A percentile compares a stretch with the other conserved stretches of the same genome.
Conservation (phyloP, 2,888 invertebrate species). For the Leucozona laternaria region DNA sequence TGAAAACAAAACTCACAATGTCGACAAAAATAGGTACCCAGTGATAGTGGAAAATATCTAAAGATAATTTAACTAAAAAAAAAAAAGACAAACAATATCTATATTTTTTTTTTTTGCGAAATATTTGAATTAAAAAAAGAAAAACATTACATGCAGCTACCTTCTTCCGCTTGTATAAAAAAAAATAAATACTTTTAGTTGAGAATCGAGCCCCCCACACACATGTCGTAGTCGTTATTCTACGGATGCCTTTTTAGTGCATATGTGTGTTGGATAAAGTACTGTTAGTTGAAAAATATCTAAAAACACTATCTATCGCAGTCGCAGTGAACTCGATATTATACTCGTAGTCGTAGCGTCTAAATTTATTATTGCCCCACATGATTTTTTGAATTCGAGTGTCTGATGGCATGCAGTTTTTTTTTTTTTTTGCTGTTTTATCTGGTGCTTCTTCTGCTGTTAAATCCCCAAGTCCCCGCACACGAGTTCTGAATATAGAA, state of each 20-base stretch:
- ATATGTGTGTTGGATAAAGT: slow-evolving; percentile 1
- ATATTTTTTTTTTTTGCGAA: slow-evolving; percentile 1
- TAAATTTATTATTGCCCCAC: slow-evolving; percentile 37
- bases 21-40: background rate
- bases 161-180: slow-evolving; percentile 23
- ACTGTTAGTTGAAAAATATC: background rate
- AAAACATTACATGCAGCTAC: background rate
- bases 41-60: slow-evolving; percentile 15
- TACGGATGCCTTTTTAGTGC: slow-evolving; percentile 1
- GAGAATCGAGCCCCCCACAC: slow-evolving; percentile 24
- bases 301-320: background rate
- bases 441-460: background rate
- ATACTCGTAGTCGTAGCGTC: slow-evolving; percentile 11
- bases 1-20: background rate
- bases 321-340: slow-evolving; percentile 10
- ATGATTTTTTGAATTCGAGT: slow-evolving; percentile 23
- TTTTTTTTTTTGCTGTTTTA: background rate
- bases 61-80: slow-evolving; percentile 24
- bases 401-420: slow-evolving; percentile 25
- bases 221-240: slow-evolving; percentile 7
- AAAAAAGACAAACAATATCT: background rate
- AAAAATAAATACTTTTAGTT: background rate
- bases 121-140: background rate
- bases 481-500: slow-evolving; percentile 19
- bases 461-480: background rate